Base-by-base conservation (phyloP, 2,888 invertebrate species). In the Allophyes oxyacanthae region DNA sequence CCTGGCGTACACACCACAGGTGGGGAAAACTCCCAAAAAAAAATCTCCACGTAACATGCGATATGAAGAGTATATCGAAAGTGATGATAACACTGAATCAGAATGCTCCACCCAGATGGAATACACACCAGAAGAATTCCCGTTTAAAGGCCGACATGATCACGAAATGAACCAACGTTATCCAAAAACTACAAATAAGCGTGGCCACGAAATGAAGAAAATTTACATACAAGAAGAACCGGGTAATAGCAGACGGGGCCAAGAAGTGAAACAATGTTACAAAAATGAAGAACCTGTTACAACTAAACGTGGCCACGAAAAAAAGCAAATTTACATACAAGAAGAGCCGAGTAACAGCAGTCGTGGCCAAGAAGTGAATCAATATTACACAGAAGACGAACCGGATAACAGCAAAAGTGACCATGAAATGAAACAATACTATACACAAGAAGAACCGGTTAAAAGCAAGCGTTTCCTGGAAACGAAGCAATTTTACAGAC, bases 11-110 rank as follows among this genome's bases (percentile, higher is more conserved):
- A 32, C 7, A 8, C 15, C 37, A 9, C 41, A 5, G 7, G 34
- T 32, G 6, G 54, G 50, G 20, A 63, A 50, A 7, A 25, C 36
- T 2, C 9, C 36, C 3, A 20, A 40, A 30, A 43, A 20, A 4
- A 37, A 20, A 11, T 30, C 52, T 11, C 56, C 33, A 15, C 20
- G 14, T 34, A 57, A 11, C 34, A 34, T 46, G 15, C 43, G 25
- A 15, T 54, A 44, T 10, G 54, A 67, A 4, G 11, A 43, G 4
- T 66, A 42, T 11, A 59, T 65, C 14, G 33, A 65, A 2, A 65
- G 13, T 7, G 33, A 38, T 0, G 30, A 28, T 9, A 41, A n/a
- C n/a, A n/a, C n/a, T n/a, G n/a, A n/a, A 26, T 8, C 26, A 28
- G 6, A 15, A 40, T 25, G 34, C 3, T 32, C 10, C 10, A 32